Percentiles rank a stretch among this genome's conserved stretches.
Evolutionary conservation across 2,113 vertebrate species (phyloP).

Genomic region (human (Homo sapiens)): GRCh38 chr13:71123501-71124000

Average conservation of each 20-base stretch:
- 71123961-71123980: neutral
- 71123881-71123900: neutral
- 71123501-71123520: slow-evolving; percentile 75
- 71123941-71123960: neutral
- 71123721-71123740: slow-evolving; percentile 39
- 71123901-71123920: neutral
- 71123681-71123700: slow-evolving; percentile 44
- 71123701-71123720: slow-evolving; percentile 50
- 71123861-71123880: slow-evolving; percentile 36
- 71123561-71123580: slow-evolving; percentile 76
- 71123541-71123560: slow-evolving; percentile 75
- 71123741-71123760: slow-evolving; percentile 28
- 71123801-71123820: slow-evolving; percentile 42
- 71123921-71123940: neutral
- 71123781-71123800: slow-evolving; percentile 47
- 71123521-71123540: slow-evolving; percentile 75
- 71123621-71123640: slow-evolving; percentile 73
- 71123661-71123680: slow-evolving; percentile 65
- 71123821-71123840: slow-evolving; percentile 50
- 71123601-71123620: slow-evolving; percentile 77
- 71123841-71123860: slow-evolving; percentile 64
- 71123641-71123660: slow-evolving; percentile 66
- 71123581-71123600: slow-evolving; percentile 74
- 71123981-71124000: neutral
- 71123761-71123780: slow-evolving; percentile 36